Percentiles rank a stretch among this genome's conserved stretches.
Conservation (phyloP, 2,888 invertebrate genomes). For the Eueremaeus valkanovi region DNA sequence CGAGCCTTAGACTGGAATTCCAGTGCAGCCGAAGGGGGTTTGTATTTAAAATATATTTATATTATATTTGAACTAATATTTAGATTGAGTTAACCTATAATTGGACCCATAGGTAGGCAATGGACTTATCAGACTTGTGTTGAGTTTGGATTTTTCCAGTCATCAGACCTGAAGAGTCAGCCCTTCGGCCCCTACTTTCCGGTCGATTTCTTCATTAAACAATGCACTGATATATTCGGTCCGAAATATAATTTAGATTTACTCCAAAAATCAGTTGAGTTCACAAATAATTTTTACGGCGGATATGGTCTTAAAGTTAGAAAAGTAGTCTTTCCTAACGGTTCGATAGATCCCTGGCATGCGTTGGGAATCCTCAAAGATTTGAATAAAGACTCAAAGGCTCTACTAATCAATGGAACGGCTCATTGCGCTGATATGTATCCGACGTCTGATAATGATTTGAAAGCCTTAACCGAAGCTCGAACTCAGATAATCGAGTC, state of each 20-base stretch:
- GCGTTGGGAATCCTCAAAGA: slow-evolving; percentile 54
- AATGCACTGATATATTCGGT: slow-evolving; percentile 71
- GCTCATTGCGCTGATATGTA: slow-evolving; percentile 95
- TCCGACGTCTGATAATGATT: slow-evolving; percentile 65
- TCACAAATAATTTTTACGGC: slow-evolving; percentile 72
- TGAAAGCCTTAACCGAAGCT: slow-evolving; percentile 64
- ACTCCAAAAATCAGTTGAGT: slow-evolving; percentile 61
- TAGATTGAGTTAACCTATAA: not conserved
- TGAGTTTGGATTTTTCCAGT: slow-evolving; percentile 93
- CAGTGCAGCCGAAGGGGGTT: slow-evolving; percentile 60
- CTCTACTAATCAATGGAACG: slow-evolving; percentile 57
- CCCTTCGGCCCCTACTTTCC: slow-evolving; percentile 73
- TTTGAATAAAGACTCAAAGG: slow-evolving; percentile 51
- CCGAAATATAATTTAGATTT: slow-evolving; percentile 60
- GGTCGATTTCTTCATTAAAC: slow-evolving; percentile 69
- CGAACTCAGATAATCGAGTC: slow-evolving; percentile 62
- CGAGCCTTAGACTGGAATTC: slow-evolving; percentile 63
- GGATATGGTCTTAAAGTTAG: slow-evolving; percentile 65
- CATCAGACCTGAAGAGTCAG: slow-evolving; percentile 64
- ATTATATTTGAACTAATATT: not conserved
- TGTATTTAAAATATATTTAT: slow-evolving; percentile 42
- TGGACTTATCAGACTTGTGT: slow-evolving; percentile 95
- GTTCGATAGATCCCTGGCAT: slow-evolving; percentile 70
- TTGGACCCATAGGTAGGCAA: slow-evolving; percentile 61
- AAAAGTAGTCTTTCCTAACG: slow-evolving; percentile 79